Evolutionary conservation across 2,888 invertebrate species (phyloP).

Genomic region (Entomobrya proxima): DNA sequence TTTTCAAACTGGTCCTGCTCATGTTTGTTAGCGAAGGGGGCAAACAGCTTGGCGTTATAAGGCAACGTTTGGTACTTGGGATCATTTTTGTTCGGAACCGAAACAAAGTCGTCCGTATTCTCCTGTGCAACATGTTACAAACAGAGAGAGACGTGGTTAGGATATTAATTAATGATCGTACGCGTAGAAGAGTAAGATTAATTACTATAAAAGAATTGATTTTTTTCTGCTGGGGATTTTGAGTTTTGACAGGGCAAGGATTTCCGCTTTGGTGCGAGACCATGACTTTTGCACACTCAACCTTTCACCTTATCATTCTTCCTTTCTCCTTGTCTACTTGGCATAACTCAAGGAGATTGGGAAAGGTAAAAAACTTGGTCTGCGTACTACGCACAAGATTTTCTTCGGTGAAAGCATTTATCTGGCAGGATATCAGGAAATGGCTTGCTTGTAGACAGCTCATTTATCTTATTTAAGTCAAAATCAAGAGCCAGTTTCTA

Average conservation of each 20-base stretch:
- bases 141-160: neutral
- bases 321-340: no score
- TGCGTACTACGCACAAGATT: neutral
- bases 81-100: conserved; percentile 89
- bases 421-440: neutral
- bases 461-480: conserved; percentile 18
- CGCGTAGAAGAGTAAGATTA: conserved; percentile 28
- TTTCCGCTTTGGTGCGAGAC: no score
- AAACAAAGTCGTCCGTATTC: conserved; percentile 77
- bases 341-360: no score
- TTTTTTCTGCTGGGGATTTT: neutral
- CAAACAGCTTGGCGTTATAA: conserved; percentile 82
- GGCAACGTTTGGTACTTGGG: conserved; percentile 95
- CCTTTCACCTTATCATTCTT: no score
- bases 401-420: neutral
- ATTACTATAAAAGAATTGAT: conserved; percentile 5
- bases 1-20: conserved; percentile 74
- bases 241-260: no score
- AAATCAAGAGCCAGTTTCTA: neutral
- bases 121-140: conserved; percentile 67
- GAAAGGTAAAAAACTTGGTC: no score
- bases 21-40: conserved; percentile 72
- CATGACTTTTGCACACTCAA: no score
- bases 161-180: neutral
- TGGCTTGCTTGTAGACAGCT: neutral